phyloP scores from a whole-genome alignment of 64 coral and sea anemone genomes.

The Stylophora pistillata region DNA sequence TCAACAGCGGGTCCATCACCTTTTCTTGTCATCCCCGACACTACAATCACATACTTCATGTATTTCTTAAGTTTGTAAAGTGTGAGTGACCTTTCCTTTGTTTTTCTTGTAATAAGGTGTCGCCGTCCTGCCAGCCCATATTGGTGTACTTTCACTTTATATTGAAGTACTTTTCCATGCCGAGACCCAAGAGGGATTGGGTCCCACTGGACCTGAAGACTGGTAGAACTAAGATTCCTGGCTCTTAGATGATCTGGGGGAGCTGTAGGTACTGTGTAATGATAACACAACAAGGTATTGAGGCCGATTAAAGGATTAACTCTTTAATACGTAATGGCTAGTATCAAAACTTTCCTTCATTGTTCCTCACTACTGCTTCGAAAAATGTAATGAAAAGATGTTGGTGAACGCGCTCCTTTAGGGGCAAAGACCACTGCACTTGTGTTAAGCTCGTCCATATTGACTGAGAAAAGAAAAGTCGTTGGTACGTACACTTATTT shows the following conservation, averaged over 20 bases:
- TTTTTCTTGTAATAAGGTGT: not conserved
- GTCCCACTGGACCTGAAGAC: not conserved
- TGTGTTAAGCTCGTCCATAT: too few relatives aligned
- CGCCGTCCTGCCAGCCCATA: not conserved
- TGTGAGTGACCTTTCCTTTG: not conserved
- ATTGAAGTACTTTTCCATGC: constrained; percentile 20
- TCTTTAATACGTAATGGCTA: too few relatives aligned
- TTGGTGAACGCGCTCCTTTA: too few relatives aligned
- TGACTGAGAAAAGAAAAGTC: too few relatives aligned
- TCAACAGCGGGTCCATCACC: not conserved
- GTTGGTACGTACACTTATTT: too few relatives aligned
- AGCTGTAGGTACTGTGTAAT: not conserved
- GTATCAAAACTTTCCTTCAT: too few relatives aligned
- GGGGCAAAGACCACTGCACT: too few relatives aligned
- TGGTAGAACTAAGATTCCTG: constrained; percentile 20
- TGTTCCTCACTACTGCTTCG: too few relatives aligned
- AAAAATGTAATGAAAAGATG: too few relatives aligned
- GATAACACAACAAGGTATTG: not conserved
- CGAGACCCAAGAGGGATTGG: not conserved
- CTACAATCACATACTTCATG: not conserved
- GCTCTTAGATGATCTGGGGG: constrained; percentile 9
- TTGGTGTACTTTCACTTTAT: not conserved
- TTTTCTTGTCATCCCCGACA: not conserved
- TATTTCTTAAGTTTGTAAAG: not conserved
- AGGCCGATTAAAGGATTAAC: too few relatives aligned